Conservation (phyloP, 30 jellyfish, hydroid and myxozoan species). For the Chrysaora quinquecirrha region DNA sequence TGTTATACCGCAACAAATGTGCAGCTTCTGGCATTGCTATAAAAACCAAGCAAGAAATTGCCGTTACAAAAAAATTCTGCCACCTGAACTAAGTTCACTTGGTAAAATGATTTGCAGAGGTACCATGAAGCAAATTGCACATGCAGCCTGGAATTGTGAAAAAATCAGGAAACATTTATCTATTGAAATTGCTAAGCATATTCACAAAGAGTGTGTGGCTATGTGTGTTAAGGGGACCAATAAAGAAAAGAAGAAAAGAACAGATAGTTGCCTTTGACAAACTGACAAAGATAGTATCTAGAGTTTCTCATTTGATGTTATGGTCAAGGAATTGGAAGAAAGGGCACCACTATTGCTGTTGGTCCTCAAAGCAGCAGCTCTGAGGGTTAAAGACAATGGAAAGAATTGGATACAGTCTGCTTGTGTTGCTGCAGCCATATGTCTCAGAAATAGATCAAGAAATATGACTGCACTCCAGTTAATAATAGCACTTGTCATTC, state of each 20-base stretch:
- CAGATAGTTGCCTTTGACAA: not conserved
- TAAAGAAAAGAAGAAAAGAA: not conserved
- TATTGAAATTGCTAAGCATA: not conserved
- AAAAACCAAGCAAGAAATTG: slow-evolving; percentile 18
- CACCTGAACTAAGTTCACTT: not conserved
- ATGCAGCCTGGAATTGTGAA: slow-evolving; percentile 2
- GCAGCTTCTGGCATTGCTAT: slow-evolving; percentile 12
- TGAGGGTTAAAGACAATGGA: slow-evolving; percentile 10
- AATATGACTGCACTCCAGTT: not conserved
- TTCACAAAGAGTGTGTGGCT: not conserved
- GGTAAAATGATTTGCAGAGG: slow-evolving; percentile 10
- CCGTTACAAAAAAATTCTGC: not conserved
- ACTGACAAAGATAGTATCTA: not conserved
- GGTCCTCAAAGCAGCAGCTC: slow-evolving; percentile 26
- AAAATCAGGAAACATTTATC: not conserved
- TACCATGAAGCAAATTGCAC: not conserved
- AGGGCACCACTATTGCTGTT: slow-evolving; percentile 9
- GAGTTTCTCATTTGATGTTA: not conserved
- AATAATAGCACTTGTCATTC: not conserved
- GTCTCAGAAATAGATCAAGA: not conserved
- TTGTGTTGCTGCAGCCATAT: not conserved
- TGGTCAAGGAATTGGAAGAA: not conserved
- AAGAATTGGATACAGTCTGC: slow-evolving; percentile 2
- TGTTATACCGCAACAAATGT: slow-evolving; percentile 17
- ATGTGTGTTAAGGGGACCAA: not conserved